Evolutionary conservation across 2,113 vertebrate species (phyloP).

Genomic region (Trichechus manatus): DNA sequence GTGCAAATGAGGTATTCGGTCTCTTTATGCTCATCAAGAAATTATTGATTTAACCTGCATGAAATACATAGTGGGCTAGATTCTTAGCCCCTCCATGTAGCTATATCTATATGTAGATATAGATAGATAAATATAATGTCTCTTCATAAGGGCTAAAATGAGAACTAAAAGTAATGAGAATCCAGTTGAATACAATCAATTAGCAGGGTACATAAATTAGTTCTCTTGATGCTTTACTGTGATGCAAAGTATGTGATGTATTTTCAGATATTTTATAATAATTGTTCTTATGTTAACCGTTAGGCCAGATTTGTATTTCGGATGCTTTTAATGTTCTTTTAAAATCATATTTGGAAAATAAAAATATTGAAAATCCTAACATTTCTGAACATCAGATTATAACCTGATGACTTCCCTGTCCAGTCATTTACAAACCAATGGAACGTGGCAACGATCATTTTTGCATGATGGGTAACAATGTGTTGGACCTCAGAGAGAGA

Average conservation of each 20-base stretch:
- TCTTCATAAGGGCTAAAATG: slow-evolving; percentile 80
- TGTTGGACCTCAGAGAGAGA: neutral
- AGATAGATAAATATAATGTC: slow-evolving; percentile 39
- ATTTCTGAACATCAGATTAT: slow-evolving; percentile 51
- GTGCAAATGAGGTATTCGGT: neutral
- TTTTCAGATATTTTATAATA: slow-evolving; percentile 64
- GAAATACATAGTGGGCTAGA: slow-evolving; percentile 48
- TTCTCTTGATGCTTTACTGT: slow-evolving; percentile 50
- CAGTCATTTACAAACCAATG: slow-evolving; percentile 3
- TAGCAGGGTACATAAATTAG: slow-evolving; percentile 46
- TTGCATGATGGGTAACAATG: neutral
- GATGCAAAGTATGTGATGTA: slow-evolving; percentile 60
- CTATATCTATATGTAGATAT: neutral
- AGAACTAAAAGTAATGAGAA: slow-evolving; percentile 65
- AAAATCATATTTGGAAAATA: slow-evolving; percentile 58
- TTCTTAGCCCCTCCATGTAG: neutral
- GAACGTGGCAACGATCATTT: neutral
- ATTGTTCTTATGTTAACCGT: slow-evolving; percentile 60
- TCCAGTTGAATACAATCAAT: slow-evolving; percentile 59
- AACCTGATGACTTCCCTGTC: neutral
- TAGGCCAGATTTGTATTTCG: slow-evolving; percentile 66
- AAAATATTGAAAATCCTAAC: slow-evolving; percentile 63
- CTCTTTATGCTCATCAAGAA: slow-evolving; percentile 56
- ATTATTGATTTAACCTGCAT: slow-evolving; percentile 2
- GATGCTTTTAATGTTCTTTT: slow-evolving; percentile 66